Base-by-base conservation (phyloP, 2,797 vertebrate genomes). In the Sylvilagus floridanus region DNA sequence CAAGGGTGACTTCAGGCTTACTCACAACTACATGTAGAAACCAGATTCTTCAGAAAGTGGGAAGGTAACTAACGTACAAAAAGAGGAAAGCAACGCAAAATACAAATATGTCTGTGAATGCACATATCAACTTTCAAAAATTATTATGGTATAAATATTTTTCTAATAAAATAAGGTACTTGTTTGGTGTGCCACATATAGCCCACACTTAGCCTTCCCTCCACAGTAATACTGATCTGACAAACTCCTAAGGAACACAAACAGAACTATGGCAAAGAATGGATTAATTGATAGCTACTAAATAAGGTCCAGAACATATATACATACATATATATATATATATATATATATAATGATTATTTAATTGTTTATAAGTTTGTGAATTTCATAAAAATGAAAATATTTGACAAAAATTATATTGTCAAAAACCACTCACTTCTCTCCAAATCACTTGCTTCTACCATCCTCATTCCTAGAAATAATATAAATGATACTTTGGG, bases 1-100 rank as follows among this genome's bases (percentile, higher is more conserved):
- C 90, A 93, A 79, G 62, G 69, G 26, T 82, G 85, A 71, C 62
- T 65, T 84, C 47, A 68, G 54, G 30, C 71, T 93, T 84, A 79
- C 72, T 91, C 35, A 88, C n/a, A n/a, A 35, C 22, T 86, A 32
- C 30, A 16, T 52, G 16, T 35, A 87, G 83, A 68, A 92, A 75
- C 10, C 42, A 72, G 35, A 65, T 37, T 1, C 12, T 85, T 92
- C n/a, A 71, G 75, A 68, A 89, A 79, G 4, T 86, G 2, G 13
- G 19, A 75, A 2, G 62, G 21, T 42, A 66, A 83, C 30, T 68
- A 68, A 62, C 57, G 7, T 35, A 35, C 17, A 50, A 54, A 84
- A 76, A 81, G 28, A 91, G 22, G 22, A 68, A 78, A 83, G 28
- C 9, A 92, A 52, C 14, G 0, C 1, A 92, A 77, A 82, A 35